Evolutionary conservation across 1,140 invertebrate genomes (phyloP).

Genomic region (Leptopilina clavipes): DNA sequence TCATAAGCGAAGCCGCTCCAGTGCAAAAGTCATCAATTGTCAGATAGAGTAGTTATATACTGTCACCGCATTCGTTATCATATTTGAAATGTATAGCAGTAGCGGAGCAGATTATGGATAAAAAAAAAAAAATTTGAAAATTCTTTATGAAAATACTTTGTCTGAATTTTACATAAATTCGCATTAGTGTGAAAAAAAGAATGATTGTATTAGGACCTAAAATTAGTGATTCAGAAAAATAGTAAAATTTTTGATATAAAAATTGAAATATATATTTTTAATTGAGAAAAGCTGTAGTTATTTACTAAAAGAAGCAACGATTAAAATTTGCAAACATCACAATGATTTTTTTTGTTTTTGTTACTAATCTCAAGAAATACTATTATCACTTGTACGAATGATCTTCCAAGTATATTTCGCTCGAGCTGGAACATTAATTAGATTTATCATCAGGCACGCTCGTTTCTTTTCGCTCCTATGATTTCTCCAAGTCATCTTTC

Average conservation of each 20-base stretch:
- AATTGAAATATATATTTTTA: too few species aligned
- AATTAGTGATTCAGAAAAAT: too few species aligned
- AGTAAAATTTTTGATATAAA: too few species aligned
- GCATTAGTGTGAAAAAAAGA: too few species aligned
- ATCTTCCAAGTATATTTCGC: slow-evolving; percentile 5
- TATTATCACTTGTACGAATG: slow-evolving; percentile 24
- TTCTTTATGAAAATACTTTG: not conserved
- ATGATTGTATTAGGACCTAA: too few species aligned
- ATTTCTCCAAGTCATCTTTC: not conserved
- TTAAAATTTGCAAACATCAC: slow-evolving; percentile 17
- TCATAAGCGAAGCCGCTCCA: slow-evolving; percentile 9
- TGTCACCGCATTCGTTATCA: slow-evolving; percentile 9
- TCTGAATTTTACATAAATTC: too few species aligned
- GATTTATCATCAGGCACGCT: slow-evolving; percentile 33
- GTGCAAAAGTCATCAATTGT: slow-evolving; percentile 30
- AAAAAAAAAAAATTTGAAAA: not conserved
- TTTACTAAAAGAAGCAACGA: too few species aligned
- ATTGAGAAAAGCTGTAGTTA: too few species aligned
- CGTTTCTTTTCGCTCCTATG: slow-evolving; percentile 8
- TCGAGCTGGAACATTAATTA: slow-evolving; percentile 26
- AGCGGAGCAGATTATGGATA: not conserved
- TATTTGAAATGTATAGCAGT: not conserved
- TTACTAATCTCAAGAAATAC: slow-evolving; percentile 9
- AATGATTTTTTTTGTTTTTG: not conserved
- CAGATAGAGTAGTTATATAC: not conserved